A percentile compares a stretch with the other conserved stretches of the same genome.
These are phyloP conservation scores for Amphipoea oculea DNA, from an alignment of 2,888 invertebrate species.

Conservation along the genomic window DNA sequence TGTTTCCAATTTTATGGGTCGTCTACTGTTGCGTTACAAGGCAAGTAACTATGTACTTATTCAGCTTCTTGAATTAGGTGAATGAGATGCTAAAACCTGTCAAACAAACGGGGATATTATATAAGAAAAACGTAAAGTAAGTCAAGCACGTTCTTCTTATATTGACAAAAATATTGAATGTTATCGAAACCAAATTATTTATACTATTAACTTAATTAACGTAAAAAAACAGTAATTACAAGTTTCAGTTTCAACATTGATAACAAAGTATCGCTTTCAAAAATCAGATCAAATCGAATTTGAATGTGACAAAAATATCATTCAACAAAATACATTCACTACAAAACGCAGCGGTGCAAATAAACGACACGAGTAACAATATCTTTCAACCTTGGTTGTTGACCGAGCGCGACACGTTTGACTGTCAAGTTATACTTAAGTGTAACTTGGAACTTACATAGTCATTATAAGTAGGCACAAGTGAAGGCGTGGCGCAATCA, in stretches of 20 bases:
- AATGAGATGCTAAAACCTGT: neutral
- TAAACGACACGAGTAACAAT: conserved; percentile 65
- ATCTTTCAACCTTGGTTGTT: conserved; percentile 70
- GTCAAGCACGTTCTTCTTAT: neutral
- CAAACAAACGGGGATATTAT: neutral
- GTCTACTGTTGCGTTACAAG: conserved; percentile 1
- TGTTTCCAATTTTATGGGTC: conserved; percentile 12
- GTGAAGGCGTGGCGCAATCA: conserved; percentile 45
- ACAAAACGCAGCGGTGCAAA: conserved; percentile 47
- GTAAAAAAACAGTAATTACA: neutral
- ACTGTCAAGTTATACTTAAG: conserved; percentile 37
- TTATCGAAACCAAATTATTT: neutral
- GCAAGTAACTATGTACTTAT: conserved; percentile 1
- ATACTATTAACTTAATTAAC: neutral
- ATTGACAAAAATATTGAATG: neutral
- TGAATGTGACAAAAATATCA: conserved; percentile 34
- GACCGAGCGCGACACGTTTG: conserved; percentile 65
- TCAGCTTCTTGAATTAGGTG: conserved; percentile 10
- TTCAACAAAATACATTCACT: conserved; percentile 53
- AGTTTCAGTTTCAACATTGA: conserved; percentile 2
- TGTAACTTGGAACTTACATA: conserved; percentile 14
- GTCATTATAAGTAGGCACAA: conserved; percentile 26
- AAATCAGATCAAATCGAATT: neutral
- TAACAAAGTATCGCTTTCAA: neutral
- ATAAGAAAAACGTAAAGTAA: neutral